Conservation (phyloP, 2,797 vertebrate genomes). For the Gymnoscopelus braueri region DNA sequence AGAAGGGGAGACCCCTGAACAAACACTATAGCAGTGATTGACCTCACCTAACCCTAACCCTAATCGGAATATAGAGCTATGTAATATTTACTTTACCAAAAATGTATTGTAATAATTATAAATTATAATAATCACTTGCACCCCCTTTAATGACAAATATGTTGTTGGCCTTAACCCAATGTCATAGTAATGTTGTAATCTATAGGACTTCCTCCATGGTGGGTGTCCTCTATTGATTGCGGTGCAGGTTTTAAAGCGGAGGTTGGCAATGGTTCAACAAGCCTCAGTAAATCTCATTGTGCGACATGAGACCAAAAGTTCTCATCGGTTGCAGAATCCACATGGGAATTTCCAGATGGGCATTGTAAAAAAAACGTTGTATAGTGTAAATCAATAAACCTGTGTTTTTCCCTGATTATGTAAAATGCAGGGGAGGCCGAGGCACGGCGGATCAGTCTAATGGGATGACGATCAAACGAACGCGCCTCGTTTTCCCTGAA, state of each 20-base stretch:
- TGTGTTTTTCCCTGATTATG: conserved; percentile 36
- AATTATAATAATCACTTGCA: too few species aligned
- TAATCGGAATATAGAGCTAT: too few species aligned
- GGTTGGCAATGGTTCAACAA: conserved; percentile 38
- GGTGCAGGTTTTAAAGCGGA: conserved; percentile 22
- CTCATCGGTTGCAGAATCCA: conserved; percentile 9
- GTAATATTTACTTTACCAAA: too few species aligned
- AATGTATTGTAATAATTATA: too few species aligned
- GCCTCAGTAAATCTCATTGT: conserved; percentile 56
- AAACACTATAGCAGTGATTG: too few species aligned
- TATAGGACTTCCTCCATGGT: background rate
- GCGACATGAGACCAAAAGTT: conserved; percentile 40
- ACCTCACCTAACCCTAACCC: too few species aligned
- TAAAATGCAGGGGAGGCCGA: background rate
- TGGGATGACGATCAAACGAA: background rate
- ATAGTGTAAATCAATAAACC: conserved; percentile 53
- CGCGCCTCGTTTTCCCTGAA: too few species aligned
- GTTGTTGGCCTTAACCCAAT: conserved; percentile 1
- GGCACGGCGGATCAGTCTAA: background rate
- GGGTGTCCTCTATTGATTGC: conserved; percentile 14
- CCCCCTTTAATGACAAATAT: background rate
- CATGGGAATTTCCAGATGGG: background rate
- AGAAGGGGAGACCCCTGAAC: too few species aligned
- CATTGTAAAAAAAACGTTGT: background rate
- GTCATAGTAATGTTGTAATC: background rate